Base-by-base conservation (phyloP, 2,113 vertebrate species). In the Antennarius striatus region DNA sequence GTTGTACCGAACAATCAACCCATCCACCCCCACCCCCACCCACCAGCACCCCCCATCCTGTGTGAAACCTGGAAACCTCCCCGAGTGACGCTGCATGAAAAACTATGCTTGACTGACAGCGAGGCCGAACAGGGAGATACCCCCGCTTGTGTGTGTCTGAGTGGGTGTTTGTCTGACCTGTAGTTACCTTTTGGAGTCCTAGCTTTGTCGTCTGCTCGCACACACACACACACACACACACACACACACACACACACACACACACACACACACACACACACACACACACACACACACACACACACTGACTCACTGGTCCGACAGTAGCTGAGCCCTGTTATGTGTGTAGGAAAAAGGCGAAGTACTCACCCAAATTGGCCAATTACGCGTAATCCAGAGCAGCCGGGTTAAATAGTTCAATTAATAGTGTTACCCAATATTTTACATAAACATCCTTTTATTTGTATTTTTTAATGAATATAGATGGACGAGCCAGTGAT, bases 351-450 rank as follows among this genome's bases (percentile, higher is more conserved):
- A 63, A 58, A 68, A 28, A 71, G 47, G 46, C 32, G 60, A 72
- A 63, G 71, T 42, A 49, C 64, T 78, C 73, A 43, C 55, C 48
- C 46, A 80, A 85, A 82, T 71, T 75, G 82, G 82, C 64, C 77
- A 84, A 86, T 90, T 83, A 83, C 39, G 2, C 70, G n/a, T 75
- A 82, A 86, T 83, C 77, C 80, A 67, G 62, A 4, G 42, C 71
- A 86, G 85, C 68, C 55, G 46, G 67, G 68, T 80, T 70, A 73
- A 79, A 77, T 58, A 46, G 67, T 22, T 68, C 55, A 73, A 81
- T 72, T 76, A 68, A 56, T 60, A 45, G 12, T 12, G 56, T 70
- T 70, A 68, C 64, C 77, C 58, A 76, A 63, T 12, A 49, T 47
- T 71, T 10, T 2, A 16, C 12, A 17, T 28, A 42, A n/a, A 71